phyloP scores from a whole-genome alignment of 2,797 vertebrate species.

The Sebastes steindachneri region DNA sequence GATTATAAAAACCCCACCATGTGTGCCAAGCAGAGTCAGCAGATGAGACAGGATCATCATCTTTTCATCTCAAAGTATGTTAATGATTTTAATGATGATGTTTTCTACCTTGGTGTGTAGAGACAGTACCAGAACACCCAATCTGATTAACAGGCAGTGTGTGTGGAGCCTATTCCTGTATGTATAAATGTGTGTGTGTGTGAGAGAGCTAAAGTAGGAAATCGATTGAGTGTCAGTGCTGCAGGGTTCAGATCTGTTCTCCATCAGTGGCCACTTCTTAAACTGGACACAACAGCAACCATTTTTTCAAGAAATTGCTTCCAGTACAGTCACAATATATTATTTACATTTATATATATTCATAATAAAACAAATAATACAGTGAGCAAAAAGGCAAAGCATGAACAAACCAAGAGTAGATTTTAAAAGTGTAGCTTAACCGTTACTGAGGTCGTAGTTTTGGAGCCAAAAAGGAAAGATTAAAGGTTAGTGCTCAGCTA shows the following conservation, averaged over 20 bases:
- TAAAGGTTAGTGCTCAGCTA: too few relatives aligned
- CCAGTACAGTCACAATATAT: background rate
- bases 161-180: background rate
- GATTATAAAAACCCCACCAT: constrained; percentile 55
- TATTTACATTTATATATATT: background rate
- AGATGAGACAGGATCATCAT: constrained; percentile 50
- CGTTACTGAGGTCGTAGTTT: background rate
- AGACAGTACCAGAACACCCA: background rate
- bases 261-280: constrained; percentile 36
- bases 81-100: constrained; percentile 66
- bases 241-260: constrained; percentile 47
- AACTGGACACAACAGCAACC: constrained; percentile 37
- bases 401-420: background rate
- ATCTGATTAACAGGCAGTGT: constrained; percentile 8
- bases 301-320: background rate
- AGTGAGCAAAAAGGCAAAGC: background rate
- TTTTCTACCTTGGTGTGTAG: constrained; percentile 7
- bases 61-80: constrained; percentile 66
- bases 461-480: too few relatives aligned
- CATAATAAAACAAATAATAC: background rate
- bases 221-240: constrained; percentile 41
- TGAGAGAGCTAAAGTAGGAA: background rate
- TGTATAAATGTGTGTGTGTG: background rate
- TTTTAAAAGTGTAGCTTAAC: background rate
- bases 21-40: constrained; percentile 36